Base-by-base conservation (phyloP, 2,888 invertebrate genomes). In the Chrysodeixis includens region DNA sequence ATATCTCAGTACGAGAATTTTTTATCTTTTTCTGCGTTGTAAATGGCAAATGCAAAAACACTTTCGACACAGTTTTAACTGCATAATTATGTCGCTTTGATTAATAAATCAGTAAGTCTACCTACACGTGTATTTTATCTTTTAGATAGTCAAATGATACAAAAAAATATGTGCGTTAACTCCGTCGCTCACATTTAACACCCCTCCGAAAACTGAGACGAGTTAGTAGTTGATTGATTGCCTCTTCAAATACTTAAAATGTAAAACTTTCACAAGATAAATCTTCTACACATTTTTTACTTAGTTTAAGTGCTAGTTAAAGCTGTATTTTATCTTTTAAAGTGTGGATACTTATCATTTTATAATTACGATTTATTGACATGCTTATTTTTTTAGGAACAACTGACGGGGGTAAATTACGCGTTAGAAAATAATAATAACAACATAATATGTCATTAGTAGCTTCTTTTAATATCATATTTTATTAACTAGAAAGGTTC, bases 191-290 rank as follows among this genome's bases (percentile, higher is more conserved):
- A n/a, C 14, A 40, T n/a, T 40, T 40, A 40, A 40, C 40, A 40
- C 40, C n/a, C n/a, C 40, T n/a, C 40, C n/a, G 14, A 35, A 26
- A 35, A 35, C n/a, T 14, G 35, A 40, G n/a, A 40, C 40, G n/a
- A 40, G 40, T 40, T 40, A 40, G 40, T 40, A n/a, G 40, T 5
- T 40, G 40, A 40, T 40, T n/a, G 40, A 40, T 40, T 40, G 40
- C 40, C 40, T n/a, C 40, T 40, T 40, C n/a, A n/a, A 40, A 40
- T 6, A n/a, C 40, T 40, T 40, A 35, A 12, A 35, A 12, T 35
- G 14, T 6, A n/a, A 40, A 40, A 40, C 40, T 40, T 40, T 35
- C 35, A 40, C 40, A n/a, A n/a, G 12, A 40, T 40, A 40, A n/a
- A 40, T 40, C 40, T 35, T 35, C 14, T 14, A 12, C 5, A 35